Evolutionary conservation across 1,140 invertebrate species (phyloP).

Genomic region (Drosophila miranda): DNA sequence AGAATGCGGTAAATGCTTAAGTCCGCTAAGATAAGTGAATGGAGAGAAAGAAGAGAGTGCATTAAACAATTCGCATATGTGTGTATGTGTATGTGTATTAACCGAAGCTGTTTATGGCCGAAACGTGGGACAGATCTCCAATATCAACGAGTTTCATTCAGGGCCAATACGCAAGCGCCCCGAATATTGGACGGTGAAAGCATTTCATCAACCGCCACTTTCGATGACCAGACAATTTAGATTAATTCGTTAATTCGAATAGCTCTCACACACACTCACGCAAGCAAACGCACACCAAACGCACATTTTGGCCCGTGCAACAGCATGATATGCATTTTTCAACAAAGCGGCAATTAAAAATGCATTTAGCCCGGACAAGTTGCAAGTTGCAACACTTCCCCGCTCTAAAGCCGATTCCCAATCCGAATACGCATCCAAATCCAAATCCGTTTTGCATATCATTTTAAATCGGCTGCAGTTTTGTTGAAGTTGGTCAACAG

Average conservation of each 20-base stretch:
- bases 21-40: conserved; percentile 49
- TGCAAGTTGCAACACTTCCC: conserved; percentile 16
- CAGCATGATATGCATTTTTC: conserved; percentile 61
- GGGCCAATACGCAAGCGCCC: conserved; percentile 52
- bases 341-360: conserved; percentile 61
- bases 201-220: conserved; percentile 60
- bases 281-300: too few relatives aligned
- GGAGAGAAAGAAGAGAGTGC: conserved; percentile 29
- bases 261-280: too few relatives aligned
- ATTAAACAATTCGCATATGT: conserved; percentile 26
- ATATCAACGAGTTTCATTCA: conserved; percentile 46
- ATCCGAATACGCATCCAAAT: conserved; percentile 11
- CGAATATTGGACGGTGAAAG: conserved; percentile 47
- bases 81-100: conserved; percentile 25
- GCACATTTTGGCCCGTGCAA: conserved; percentile 2
- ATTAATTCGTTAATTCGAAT: conserved; percentile 20
- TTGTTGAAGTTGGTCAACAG: conserved; percentile 26
- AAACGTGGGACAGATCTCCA: conserved; percentile 47
- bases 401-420: background rate
- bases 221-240: conserved; percentile 44
- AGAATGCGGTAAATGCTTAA: conserved; percentile 52
- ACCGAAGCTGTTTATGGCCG: conserved; percentile 21
- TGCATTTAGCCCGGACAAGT: conserved; percentile 52
- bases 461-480: conserved; percentile 24
- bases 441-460: conserved; percentile 60